Evolutionary conservation across 2,113 vertebrate species (phyloP).

Genomic region (Phocoena sinus): DNA sequence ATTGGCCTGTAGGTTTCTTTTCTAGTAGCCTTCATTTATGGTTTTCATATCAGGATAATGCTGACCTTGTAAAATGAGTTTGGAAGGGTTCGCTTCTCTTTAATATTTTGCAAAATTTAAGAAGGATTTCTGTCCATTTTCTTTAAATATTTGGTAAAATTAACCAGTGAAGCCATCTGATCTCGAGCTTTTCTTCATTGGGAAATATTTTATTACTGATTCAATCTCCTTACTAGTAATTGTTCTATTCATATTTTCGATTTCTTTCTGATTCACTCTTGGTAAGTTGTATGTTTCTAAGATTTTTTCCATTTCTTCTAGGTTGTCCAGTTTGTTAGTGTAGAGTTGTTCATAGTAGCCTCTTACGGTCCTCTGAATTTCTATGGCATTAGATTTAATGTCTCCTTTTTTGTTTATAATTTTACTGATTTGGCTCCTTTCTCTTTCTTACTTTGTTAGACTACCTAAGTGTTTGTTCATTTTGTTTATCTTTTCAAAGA

Average conservation of each 20-base stretch:
- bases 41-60: not conserved
- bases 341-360: not conserved
- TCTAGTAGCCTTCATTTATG: not conserved
- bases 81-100: not conserved
- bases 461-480: not conserved
- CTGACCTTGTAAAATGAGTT: not conserved
- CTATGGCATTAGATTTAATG: not conserved
- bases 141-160: not conserved
- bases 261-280: not conserved
- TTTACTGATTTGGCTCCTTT: not conserved
- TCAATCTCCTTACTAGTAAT: not conserved
- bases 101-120: not conserved
- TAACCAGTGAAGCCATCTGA: not conserved
- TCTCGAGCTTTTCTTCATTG: not conserved
- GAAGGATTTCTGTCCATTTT: not conserved
- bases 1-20: not conserved
- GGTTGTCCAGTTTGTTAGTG: not conserved
- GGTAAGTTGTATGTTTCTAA: not conserved
- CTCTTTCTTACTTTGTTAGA: not conserved
- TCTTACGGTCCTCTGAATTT: not conserved
- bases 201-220: not conserved
- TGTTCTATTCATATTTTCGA: not conserved
- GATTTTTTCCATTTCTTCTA: not conserved
- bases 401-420: not conserved
- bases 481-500: not conserved